Conservation (phyloP, 2,797 vertebrate species). For the Notoglanidium macrostoma region DNA sequence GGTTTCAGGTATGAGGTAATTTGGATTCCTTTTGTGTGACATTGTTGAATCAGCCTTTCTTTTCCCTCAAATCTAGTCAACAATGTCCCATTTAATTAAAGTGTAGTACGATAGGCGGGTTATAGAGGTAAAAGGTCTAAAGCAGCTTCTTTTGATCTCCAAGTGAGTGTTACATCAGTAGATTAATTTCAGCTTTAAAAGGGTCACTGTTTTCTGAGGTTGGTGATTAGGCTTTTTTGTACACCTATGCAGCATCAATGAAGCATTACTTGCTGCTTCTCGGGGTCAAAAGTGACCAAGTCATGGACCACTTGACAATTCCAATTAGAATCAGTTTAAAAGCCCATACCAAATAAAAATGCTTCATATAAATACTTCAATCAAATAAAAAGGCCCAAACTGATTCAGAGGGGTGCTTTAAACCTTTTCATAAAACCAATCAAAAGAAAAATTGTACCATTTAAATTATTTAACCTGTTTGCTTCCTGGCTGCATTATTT, state of each 20-base stretch:
- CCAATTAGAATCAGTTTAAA: too few relatives aligned
- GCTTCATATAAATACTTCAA: too few relatives aligned
- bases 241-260: conserved; percentile 44
- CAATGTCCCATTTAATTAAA: conserved; percentile 58
- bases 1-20: conserved; percentile 43
- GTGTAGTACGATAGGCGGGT: conserved; percentile 51
- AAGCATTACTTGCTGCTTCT: conserved; percentile 43
- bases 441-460: too few relatives aligned
- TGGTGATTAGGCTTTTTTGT: conserved; percentile 24
- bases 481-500: too few relatives aligned
- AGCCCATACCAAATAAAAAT: too few relatives aligned
- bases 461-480: too few relatives aligned
- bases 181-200: conserved; percentile 52
- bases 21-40: conserved; percentile 47
- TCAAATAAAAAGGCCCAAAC: too few relatives aligned
- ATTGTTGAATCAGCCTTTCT: conserved; percentile 42
- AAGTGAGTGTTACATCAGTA: conserved; percentile 48
- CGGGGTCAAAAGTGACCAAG: conserved; percentile 19
- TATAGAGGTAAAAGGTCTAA: conserved; percentile 35
- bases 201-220: conserved; percentile 49
- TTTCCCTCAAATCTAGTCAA: conserved; percentile 47
- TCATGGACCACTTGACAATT: conserved; percentile 20
- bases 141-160: conserved; percentile 56
- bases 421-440: too few relatives aligned
- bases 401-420: too few relatives aligned